Percentiles rank a stretch among this genome's conserved stretches.
phyloP scores from a whole-genome alignment of 2,888 invertebrate genomes.

The Nemotelus nigrinus region DNA sequence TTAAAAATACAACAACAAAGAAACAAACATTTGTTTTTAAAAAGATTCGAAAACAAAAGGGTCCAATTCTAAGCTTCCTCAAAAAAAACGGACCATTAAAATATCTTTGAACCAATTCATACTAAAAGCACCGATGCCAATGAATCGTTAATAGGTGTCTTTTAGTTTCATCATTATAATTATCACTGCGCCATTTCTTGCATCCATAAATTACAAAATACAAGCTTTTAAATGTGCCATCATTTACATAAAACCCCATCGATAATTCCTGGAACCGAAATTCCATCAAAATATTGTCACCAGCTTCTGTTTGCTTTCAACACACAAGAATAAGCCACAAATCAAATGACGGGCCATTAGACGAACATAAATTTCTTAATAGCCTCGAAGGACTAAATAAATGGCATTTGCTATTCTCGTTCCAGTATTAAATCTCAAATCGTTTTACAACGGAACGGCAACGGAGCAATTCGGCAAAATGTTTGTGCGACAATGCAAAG shows the following conservation, averaged over 20 bases:
- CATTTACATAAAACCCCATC: conserved; percentile 29
- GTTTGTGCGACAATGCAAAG: not conserved
- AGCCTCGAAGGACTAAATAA: conserved; percentile 36
- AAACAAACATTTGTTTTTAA: too few species aligned
- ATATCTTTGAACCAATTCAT: too few species aligned
- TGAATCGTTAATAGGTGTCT: too few species aligned
- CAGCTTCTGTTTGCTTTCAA: conserved; percentile 32
- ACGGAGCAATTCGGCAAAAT: conserved; percentile 10
- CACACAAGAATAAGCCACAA: conserved; percentile 12
- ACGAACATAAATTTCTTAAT: conserved; percentile 39
- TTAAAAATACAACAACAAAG: too few species aligned
- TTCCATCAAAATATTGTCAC: conserved; percentile 27
- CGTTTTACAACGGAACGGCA: conserved; percentile 20
- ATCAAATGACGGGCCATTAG: conserved; percentile 38
- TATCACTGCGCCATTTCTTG: too few species aligned
- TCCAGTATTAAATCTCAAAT: conserved; percentile 32
- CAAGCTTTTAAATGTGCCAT: conserved; percentile 18
- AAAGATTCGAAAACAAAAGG: too few species aligned
- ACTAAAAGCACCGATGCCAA: too few species aligned
- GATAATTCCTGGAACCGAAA: conserved; percentile 11
- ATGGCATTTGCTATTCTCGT: conserved; percentile 18
- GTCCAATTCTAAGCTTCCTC: too few species aligned
- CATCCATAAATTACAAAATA: conserved; percentile 15
- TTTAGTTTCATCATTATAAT: too few species aligned
- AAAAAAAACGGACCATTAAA: too few species aligned